phyloP scores from a whole-genome alignment of 2,113 vertebrate species.

The Prunella himalayana region DNA sequence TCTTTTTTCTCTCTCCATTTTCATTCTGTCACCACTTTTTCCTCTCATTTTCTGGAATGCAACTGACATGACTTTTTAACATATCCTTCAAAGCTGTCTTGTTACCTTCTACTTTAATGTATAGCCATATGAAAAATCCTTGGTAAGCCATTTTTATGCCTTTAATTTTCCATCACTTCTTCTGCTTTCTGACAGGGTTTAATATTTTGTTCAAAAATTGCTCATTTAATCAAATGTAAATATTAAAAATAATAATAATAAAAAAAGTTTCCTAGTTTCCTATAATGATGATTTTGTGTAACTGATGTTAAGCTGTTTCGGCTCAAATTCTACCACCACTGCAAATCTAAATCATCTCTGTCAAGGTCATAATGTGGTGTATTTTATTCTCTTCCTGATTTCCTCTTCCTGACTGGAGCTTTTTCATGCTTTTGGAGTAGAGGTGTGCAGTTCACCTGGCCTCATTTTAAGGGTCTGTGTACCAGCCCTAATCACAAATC shows the following conservation, averaged over 20 bases:
- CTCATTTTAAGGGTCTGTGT: background rate
- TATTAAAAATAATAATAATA: background rate
- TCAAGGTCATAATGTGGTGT: background rate
- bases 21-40: constrained; percentile 14
- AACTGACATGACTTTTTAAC: constrained; percentile 22
- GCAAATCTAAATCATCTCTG: background rate
- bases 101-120: constrained; percentile 46
- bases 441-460: accelerated
- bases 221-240: constrained; percentile 38
- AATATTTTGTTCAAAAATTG: background rate
- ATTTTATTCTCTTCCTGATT: background rate
- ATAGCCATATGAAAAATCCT: constrained; percentile 5
- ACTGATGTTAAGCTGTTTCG: background rate
- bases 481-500: background rate
- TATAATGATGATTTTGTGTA: background rate
- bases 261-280: background rate
- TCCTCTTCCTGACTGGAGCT: background rate
- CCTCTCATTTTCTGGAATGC: background rate
- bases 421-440: background rate
- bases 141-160: constrained; percentile 20
- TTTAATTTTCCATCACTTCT: constrained; percentile 20
- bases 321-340: background rate
- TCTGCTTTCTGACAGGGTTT: constrained; percentile 2
- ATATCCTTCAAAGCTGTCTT: constrained; percentile 46
- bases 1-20: constrained; percentile 47